phyloP scores from a whole-genome alignment of 2,113 vertebrate genomes.

The Mormyrus iriodes region DNA sequence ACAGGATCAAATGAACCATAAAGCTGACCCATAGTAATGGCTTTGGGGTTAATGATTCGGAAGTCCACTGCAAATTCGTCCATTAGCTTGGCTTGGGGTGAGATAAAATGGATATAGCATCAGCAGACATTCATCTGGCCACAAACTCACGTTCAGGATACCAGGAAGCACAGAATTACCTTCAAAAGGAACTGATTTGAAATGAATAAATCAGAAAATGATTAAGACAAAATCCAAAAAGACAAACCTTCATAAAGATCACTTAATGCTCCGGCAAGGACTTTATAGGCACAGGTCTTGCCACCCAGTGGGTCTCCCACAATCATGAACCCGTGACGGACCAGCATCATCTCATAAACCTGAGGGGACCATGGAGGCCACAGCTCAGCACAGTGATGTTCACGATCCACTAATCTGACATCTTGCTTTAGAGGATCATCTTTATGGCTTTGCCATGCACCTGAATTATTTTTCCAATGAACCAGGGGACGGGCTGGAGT shows the following conservation, averaged over 20 bases:
- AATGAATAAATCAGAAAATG: not conserved
- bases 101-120: slow-evolving; percentile 19
- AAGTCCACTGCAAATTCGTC: slow-evolving; percentile 80
- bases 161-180: not conserved
- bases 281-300: slow-evolving; percentile 80
- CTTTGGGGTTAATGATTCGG: slow-evolving; percentile 81
- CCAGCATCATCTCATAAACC: slow-evolving; percentile 95
- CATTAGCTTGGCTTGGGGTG: slow-evolving; percentile 61
- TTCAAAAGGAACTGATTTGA: not conserved
- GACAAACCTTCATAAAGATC: slow-evolving; percentile 66
- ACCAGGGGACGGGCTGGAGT: slow-evolving; percentile 85
- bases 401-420: not conserved
- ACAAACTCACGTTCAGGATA: not conserved
- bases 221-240: not conserved
- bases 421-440: not conserved
- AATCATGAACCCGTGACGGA: slow-evolving; percentile 90
- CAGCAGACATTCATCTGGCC: not conserved
- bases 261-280: slow-evolving; percentile 71
- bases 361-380: slow-evolving; percentile 37
- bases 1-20: slow-evolving; percentile 83
- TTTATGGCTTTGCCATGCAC: slow-evolving; percentile 43
- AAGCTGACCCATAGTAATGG: slow-evolving; percentile 84
- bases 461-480: slow-evolving; percentile 90
- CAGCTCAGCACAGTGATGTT: not conserved
- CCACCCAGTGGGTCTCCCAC: slow-evolving; percentile 81